Evolutionary conservation across 2,113 vertebrate species (phyloP).

Genomic region (Corythaixoides concolor): DNA sequence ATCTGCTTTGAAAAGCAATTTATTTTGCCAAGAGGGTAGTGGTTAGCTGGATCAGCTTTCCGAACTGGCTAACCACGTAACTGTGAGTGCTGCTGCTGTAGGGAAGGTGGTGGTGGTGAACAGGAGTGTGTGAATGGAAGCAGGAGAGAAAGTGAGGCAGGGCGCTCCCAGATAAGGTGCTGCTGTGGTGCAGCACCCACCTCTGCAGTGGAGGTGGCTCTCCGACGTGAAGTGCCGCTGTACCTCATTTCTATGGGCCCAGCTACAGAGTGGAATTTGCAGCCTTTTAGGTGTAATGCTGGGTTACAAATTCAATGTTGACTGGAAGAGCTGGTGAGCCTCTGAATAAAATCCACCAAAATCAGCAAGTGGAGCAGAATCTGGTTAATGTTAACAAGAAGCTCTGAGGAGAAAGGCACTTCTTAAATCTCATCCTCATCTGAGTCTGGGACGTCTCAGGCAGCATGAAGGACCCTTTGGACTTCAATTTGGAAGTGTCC

Average conservation of each 20-base stretch:
- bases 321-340: background rate
- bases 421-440: background rate
- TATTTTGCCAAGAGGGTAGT: background rate
- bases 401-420: background rate
- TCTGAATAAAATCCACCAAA: background rate
- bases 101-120: background rate
- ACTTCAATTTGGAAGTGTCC: background rate
- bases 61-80: background rate
- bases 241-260: background rate
- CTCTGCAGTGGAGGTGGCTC: background rate
- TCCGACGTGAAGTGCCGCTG: rapidly evolving
- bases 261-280: background rate
- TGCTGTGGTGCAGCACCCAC: background rate
- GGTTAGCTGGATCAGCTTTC: background rate
- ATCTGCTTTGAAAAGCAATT: background rate
- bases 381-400: background rate
- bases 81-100: background rate
- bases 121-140: background rate
- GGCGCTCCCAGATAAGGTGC: background rate
- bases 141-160: background rate
- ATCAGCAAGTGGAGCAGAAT: background rate
- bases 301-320: background rate
- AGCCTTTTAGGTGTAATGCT: background rate
- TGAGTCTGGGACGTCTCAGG: background rate
- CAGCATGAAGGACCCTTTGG: background rate